phyloP scores from a whole-genome alignment of 1,140 invertebrate genomes.

The Archivesica marissinica region DNA sequence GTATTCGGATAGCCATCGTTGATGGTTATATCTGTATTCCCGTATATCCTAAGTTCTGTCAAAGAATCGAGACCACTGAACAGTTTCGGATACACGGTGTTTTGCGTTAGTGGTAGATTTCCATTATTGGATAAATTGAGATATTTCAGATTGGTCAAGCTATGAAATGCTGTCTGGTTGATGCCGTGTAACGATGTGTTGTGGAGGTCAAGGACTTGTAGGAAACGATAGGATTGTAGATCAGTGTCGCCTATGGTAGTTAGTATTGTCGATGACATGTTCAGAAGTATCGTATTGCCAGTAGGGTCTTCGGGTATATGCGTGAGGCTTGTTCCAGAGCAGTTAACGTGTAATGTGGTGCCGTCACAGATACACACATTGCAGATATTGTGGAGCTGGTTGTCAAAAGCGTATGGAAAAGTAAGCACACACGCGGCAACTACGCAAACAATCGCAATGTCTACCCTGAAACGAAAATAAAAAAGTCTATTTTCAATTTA shows the following conservation, averaged over 20 bases:
- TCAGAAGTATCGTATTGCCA: background rate
- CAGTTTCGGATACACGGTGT: background rate
- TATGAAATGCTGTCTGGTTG: background rate
- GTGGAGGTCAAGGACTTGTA: slow-evolving; percentile 14
- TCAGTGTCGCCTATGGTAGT: background rate
- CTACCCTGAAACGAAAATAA: too few species aligned
- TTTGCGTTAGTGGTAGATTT: slow-evolving; percentile 4
- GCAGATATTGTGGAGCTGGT: background rate
- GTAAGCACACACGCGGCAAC: background rate
- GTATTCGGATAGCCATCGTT: slow-evolving; percentile 10
- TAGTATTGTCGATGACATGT: background rate
- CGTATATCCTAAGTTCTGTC: slow-evolving; percentile 35
- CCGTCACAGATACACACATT: background rate
- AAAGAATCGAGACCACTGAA: background rate
- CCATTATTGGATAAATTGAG: slow-evolving; percentile 46
- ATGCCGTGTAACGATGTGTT: background rate
- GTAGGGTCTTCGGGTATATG: background rate
- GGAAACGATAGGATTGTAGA: background rate
- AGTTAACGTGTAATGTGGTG: background rate
- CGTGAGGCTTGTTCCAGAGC: background rate
- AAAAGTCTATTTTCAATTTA: too few species aligned
- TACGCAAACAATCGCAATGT: too few species aligned
- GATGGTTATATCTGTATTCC: slow-evolving; percentile 2
- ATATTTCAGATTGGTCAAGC: background rate
- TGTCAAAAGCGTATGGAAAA: background rate